These are phyloP conservation scores for Meghimatium bilineatum DNA, from an alignment of 2,888 invertebrate genomes.

Conservation along the genomic window DNA sequence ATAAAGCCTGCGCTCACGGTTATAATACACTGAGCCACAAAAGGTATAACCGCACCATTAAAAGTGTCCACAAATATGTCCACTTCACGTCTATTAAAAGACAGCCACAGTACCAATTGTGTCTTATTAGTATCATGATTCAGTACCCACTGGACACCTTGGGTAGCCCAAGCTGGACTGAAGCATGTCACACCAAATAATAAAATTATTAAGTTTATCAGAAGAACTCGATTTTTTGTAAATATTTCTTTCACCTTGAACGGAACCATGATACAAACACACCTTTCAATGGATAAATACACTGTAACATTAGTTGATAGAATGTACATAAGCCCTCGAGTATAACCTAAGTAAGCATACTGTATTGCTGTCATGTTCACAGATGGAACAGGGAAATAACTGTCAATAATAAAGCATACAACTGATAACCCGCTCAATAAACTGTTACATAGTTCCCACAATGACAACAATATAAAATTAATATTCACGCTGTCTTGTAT, in stretches of 20 bases:
- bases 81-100: background rate
- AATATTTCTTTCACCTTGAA: slow-evolving; percentile 16
- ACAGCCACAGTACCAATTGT: background rate
- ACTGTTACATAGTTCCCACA: background rate
- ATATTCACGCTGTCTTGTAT: background rate
- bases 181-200: background rate
- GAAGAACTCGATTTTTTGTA: background rate
- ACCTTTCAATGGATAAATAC: slow-evolving; percentile 22
- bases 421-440: background rate
- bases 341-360: slow-evolving; percentile 25
- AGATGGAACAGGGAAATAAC: background rate
- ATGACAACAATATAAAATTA: slow-evolving; percentile 3
- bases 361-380: background rate
- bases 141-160: background rate
- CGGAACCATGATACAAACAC: slow-evolving; percentile 10
- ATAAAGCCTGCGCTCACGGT: background rate
- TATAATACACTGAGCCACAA: slow-evolving; percentile 2
- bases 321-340: slow-evolving; percentile 5
- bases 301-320: slow-evolving; percentile 8
- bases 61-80: slow-evolving; percentile 29
- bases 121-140: background rate
- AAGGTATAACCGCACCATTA: background rate
- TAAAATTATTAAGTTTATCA: background rate
- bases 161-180: slow-evolving; percentile 17
- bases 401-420: background rate